phyloP scores from a whole-genome alignment of 2,888 invertebrate genomes.

The Papilio gigon region DNA sequence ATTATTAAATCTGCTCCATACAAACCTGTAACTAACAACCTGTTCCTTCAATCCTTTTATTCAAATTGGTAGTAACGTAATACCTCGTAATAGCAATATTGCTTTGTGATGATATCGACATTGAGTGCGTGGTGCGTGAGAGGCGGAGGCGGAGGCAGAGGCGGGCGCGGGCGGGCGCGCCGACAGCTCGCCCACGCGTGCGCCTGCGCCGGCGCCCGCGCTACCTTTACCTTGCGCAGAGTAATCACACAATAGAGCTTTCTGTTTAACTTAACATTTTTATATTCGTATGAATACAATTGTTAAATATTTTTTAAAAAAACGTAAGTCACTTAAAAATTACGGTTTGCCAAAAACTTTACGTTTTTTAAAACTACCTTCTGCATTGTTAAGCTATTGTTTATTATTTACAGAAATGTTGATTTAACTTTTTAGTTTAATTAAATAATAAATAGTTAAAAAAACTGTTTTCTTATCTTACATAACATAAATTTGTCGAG shows the following conservation, averaged over 20 bases:
- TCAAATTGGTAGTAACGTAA: neutral
- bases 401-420: too few relatives aligned
- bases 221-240: slow-evolving; percentile 42
- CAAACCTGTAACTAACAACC: neutral
- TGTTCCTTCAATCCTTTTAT: neutral
- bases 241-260: slow-evolving; percentile 27
- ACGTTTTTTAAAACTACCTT: too few relatives aligned
- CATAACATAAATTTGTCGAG: too few relatives aligned
- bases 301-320: neutral
- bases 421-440: too few relatives aligned
- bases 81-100: slow-evolving; percentile 17
- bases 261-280: neutral
- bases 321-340: too few relatives aligned
- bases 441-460: too few relatives aligned
- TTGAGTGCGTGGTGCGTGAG: slow-evolving; percentile 28
- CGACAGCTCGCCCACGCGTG: slow-evolving; percentile 61
- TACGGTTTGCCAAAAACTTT: too few relatives aligned
- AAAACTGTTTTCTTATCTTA: too few relatives aligned
- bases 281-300: too few relatives aligned
- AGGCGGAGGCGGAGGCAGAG: slow-evolving; percentile 1
- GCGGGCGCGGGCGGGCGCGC: slow-evolving; percentile 42
- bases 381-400: too few relatives aligned
- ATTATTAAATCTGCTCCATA: too few relatives aligned
- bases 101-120: slow-evolving; percentile 41
- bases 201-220: slow-evolving; percentile 54